Evolutionary conservation across 2,888 invertebrate genomes (phyloP).

Genomic region (Campopleginae sp.): DNA sequence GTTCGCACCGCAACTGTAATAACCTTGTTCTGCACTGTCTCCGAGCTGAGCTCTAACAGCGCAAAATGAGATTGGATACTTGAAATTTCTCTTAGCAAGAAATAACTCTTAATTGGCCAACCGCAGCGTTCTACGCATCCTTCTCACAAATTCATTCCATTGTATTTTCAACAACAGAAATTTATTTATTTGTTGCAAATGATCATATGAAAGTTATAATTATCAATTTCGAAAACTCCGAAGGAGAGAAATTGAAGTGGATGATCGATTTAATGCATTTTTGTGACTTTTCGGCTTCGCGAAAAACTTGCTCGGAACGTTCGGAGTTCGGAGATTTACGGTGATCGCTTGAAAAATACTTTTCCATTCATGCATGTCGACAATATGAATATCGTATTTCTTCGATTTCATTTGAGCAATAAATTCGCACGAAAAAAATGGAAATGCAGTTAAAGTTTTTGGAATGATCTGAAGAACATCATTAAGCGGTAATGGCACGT

Average conservation of each 20-base stretch:
- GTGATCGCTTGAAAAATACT: neutral
- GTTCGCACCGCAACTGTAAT: constrained; percentile 34
- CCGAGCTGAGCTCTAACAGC: neutral
- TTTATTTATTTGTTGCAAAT: neutral
- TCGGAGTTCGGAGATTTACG: neutral
- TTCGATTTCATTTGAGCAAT: neutral
- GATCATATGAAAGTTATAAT: neutral
- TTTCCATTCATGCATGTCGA: neutral
- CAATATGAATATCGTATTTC: neutral
- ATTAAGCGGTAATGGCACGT: neutral
- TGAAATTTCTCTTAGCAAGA: constrained; percentile 3
- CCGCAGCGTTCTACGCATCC: neutral
- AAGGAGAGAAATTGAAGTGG: neutral
- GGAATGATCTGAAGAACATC: neutral
- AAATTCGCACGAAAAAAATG: neutral
- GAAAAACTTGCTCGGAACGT: neutral
- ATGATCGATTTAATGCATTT: neutral
- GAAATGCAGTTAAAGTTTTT: neutral
- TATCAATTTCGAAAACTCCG: neutral
- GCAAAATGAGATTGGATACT: constrained; percentile 20
- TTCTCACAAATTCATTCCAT: neutral
- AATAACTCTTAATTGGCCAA: constrained; percentile 21
- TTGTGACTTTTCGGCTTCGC: neutral
- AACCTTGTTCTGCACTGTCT: constrained; percentile 11
- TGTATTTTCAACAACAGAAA: neutral